Evolutionary conservation across 2,888 invertebrate genomes (phyloP).

Genomic region (Platycnemis pennipes): DNA sequence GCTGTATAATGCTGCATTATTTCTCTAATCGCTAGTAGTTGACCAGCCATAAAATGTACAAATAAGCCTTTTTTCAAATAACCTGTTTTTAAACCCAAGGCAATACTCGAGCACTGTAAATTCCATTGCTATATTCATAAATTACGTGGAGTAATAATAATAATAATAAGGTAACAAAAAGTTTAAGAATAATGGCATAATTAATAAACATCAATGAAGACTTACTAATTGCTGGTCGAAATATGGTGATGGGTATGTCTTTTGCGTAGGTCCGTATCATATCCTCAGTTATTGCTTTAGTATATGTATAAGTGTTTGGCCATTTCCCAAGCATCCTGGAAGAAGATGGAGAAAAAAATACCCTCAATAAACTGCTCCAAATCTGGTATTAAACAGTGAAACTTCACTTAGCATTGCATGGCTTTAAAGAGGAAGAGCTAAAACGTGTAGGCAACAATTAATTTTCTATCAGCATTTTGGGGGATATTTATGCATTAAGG

Average conservation of each 20-base stretch:
- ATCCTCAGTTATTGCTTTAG: constrained; percentile 91
- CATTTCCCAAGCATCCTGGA: constrained; percentile 85
- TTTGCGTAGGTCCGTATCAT: constrained; percentile 82
- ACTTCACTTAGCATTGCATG: constrained; percentile 44
- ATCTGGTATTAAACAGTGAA: not conserved
- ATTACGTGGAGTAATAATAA: too few relatives aligned
- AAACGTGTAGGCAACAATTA: not conserved
- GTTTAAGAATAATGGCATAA: not conserved
- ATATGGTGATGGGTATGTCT: constrained; percentile 87
- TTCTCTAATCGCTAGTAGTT: too few relatives aligned
- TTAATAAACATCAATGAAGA: constrained; percentile 51
- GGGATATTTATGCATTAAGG: too few relatives aligned
- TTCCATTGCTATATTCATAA: too few relatives aligned
- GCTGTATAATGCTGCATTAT: too few relatives aligned
- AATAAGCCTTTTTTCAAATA: too few relatives aligned
- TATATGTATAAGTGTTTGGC: constrained; percentile 94
- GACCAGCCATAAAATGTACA: too few relatives aligned
- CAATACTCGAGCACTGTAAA: too few relatives aligned
- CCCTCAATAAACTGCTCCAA: constrained; percentile 6
- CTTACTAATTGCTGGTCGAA: constrained; percentile 90
- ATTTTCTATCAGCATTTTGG: too few relatives aligned
- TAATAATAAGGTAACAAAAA: too few relatives aligned
- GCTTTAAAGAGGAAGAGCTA: not conserved
- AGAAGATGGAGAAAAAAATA: constrained; percentile 71
- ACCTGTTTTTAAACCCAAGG: too few relatives aligned